phyloP scores from a whole-genome alignment of 2,888 invertebrate genomes.

The Uloborus plumipes region DNA sequence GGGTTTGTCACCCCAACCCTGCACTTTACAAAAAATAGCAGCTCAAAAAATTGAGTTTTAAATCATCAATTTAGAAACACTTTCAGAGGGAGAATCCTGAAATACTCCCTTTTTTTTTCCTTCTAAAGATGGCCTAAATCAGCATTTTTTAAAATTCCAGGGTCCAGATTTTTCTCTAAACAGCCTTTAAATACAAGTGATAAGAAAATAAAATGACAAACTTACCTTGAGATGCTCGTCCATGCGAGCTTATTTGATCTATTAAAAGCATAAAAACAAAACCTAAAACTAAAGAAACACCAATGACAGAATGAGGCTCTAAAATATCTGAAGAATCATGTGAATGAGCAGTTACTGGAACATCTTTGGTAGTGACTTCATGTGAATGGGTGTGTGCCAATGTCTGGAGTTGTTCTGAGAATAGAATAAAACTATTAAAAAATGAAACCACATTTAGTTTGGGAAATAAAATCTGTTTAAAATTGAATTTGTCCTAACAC shows the following conservation, averaged over 20 bases:
- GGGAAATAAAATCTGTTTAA: neutral
- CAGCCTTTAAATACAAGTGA: too few species aligned
- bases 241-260: conserved; percentile 79
- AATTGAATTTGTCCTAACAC: neutral
- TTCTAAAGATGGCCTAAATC: too few species aligned
- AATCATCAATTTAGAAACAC: too few species aligned
- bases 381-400: conserved; percentile 21
- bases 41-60: too few species aligned
- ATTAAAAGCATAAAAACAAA: conserved; percentile 98
- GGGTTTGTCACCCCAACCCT: too few species aligned
- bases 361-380: conserved; percentile 23
- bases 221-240: conserved; percentile 36
- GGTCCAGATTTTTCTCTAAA: too few species aligned
- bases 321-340: conserved; percentile 28
- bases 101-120: too few species aligned
- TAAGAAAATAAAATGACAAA: too few species aligned
- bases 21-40: too few species aligned
- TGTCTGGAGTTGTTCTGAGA: conserved; percentile 39
- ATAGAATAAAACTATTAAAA: neutral
- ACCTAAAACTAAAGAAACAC: conserved; percentile 91
- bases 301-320: conserved; percentile 86
- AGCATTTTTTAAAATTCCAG: too few species aligned
- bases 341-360: conserved; percentile 30
- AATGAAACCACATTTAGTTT: neutral
- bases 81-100: too few species aligned